phyloP scores from a whole-genome alignment of 2,797 vertebrate genomes.

The Protonibea diacanthus region DNA sequence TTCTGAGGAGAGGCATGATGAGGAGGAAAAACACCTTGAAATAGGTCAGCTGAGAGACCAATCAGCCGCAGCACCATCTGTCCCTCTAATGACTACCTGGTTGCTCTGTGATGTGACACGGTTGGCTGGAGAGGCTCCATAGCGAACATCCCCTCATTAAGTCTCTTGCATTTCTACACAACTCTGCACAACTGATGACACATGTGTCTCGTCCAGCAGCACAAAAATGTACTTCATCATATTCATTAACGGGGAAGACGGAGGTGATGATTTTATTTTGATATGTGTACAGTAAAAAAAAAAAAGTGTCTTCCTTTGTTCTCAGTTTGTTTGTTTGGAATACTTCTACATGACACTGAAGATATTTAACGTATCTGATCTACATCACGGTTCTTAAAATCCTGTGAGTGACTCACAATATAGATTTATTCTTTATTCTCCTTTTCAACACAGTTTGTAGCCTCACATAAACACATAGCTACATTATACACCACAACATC shows the following conservation, averaged over 20 bases:
- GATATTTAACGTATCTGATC: constrained; percentile 24
- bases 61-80: constrained; percentile 83
- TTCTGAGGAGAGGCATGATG: constrained; percentile 56
- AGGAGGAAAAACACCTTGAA: constrained; percentile 74
- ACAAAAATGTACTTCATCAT: constrained; percentile 14
- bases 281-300: constrained; percentile 5
- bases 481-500: too few relatives aligned
- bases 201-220: constrained; percentile 28
- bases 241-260: constrained; percentile 15
- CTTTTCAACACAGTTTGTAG: too few relatives aligned
- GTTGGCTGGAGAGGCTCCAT: constrained; percentile 70
- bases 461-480: too few relatives aligned
- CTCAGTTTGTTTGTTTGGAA: constrained; percentile 6
- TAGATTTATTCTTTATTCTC: background rate
- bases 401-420: constrained; percentile 21
- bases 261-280: constrained; percentile 24
- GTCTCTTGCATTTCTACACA: constrained; percentile 42
- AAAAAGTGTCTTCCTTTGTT: constrained; percentile 21
- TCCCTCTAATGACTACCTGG: constrained; percentile 83
- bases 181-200: constrained; percentile 47
- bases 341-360: background rate
- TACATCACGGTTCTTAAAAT: constrained; percentile 22
- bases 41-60: constrained; percentile 76
- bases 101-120: constrained; percentile 72
- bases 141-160: constrained; percentile 72